These are phyloP conservation scores for Temnothorax ravouxi DNA, from an alignment of 2,888 invertebrate genomes.

Conservation along the genomic window DNA sequence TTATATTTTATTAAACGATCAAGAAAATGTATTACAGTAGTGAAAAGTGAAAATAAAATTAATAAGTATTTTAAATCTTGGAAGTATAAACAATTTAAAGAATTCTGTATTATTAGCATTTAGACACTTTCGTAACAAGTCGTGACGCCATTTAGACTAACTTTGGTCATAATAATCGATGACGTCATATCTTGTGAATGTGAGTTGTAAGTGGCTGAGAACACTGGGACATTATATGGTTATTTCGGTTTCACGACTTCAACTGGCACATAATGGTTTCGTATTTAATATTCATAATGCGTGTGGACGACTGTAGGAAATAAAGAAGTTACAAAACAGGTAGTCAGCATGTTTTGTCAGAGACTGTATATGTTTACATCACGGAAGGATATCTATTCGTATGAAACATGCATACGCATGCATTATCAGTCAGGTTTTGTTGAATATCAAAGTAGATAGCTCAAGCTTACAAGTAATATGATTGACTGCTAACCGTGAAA, in stretches of 20 bases:
- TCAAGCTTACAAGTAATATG: not conserved
- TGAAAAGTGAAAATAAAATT: not conserved
- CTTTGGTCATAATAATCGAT: slow-evolving; percentile 74
- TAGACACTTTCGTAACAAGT: not conserved
- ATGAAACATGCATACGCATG: slow-evolving; percentile 2
- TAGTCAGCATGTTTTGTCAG: not conserved
- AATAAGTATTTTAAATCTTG: not conserved
- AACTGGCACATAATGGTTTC: not conserved
- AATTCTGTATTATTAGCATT: not conserved
- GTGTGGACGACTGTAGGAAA: slow-evolving; percentile 9
- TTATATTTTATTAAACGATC: not conserved
- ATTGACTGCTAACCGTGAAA: not conserved
- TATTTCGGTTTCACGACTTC: slow-evolving; percentile 3
- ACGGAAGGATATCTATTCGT: not conserved
- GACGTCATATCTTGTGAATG: slow-evolving; percentile 74
- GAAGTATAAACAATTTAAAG: not conserved
- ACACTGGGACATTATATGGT: not conserved
- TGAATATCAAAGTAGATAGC: not conserved
- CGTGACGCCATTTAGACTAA: slow-evolving; percentile 54
- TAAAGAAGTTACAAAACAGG: slow-evolving; percentile 25
- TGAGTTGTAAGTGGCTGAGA: slow-evolving; percentile 42
- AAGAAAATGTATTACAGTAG: not conserved
- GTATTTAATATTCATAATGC: slow-evolving; percentile 39
- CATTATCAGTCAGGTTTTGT: slow-evolving; percentile 8
- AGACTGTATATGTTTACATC: not conserved